Conservation (phyloP, 2,797 vertebrate genomes). For the Telmatherina bonti region DNA sequence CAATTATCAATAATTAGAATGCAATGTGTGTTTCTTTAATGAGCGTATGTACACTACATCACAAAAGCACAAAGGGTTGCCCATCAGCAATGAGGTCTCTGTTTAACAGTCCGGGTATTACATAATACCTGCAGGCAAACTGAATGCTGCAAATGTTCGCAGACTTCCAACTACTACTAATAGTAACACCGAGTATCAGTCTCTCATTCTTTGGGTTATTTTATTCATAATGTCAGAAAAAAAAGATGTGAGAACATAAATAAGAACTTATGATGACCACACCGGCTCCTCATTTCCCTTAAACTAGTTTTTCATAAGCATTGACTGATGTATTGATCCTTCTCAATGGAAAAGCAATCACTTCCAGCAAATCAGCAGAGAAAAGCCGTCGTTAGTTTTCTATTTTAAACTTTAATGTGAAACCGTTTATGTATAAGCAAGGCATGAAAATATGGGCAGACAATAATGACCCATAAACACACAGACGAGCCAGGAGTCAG, state of each 20-base stretch:
- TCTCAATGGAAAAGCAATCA: slow-evolving; percentile 55
- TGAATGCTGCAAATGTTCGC: slow-evolving; percentile 50
- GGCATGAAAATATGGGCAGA: not conserved
- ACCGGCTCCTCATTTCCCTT: slow-evolving; percentile 28
- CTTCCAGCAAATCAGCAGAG: slow-evolving; percentile 11
- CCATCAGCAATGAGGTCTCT: slow-evolving; percentile 43
- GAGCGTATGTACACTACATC: slow-evolving; percentile 18
- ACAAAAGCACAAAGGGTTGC: slow-evolving; percentile 21
- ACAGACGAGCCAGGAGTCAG: no score
- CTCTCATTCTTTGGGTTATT: not conserved
- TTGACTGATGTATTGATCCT: slow-evolving; percentile 64
- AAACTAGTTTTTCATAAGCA: slow-evolving; percentile 48
- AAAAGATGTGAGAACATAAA: slow-evolving; percentile 23
- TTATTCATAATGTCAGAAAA: slow-evolving; percentile 11
- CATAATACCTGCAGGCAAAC: slow-evolving; percentile 55
- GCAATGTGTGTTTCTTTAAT: slow-evolving; percentile 16
- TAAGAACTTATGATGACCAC: slow-evolving; percentile 41
- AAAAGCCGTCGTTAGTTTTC: slow-evolving; percentile 4
- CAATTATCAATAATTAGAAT: slow-evolving; percentile 16
- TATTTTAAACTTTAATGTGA: not conserved
- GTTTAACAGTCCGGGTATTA: slow-evolving; percentile 51
- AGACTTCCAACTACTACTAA: slow-evolving; percentile 43
- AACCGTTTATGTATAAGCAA: not conserved
- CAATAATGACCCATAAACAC: slow-evolving; percentile 2
- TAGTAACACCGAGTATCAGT: not conserved